Conservation (phyloP, 2,113 vertebrate species). For the Heterochromis multidens region DNA sequence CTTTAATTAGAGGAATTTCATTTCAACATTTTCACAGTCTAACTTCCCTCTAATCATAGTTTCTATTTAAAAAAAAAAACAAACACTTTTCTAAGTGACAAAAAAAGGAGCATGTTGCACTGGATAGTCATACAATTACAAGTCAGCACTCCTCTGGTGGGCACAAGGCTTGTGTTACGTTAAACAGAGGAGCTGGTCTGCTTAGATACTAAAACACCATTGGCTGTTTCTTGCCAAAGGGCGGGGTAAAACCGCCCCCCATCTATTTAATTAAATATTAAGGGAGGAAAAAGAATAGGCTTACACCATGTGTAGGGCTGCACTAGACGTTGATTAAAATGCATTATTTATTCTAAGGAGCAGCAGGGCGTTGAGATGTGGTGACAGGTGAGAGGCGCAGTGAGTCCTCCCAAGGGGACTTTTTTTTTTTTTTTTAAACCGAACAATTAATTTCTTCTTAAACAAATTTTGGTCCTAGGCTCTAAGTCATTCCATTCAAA, state of each 20-base stretch:
- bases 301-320: slow-evolving; percentile 46
- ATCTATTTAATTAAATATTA: slow-evolving; percentile 69
- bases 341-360: slow-evolving; percentile 65
- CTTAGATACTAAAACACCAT: background rate
- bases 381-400: slow-evolving; percentile 15
- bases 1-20: background rate
- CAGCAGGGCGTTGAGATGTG: slow-evolving; percentile 34
- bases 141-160: background rate
- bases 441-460: background rate
- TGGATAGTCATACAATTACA: background rate
- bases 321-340: slow-evolving; percentile 45
- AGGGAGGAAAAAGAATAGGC: slow-evolving; percentile 63
- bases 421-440: background rate
- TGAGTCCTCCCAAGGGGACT: background rate
- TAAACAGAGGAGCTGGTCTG: background rate
- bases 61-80: background rate
- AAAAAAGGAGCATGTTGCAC: background rate
- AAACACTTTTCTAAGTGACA: background rate
- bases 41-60: background rate
- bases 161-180: background rate
- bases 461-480: background rate
- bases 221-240: background rate
- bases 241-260: background rate
- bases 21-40: background rate
- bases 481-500: background rate